A percentile compares a stretch with the other conserved stretches of the same genome.
Evolutionary conservation across 2,113 vertebrate species (phyloP).

Genomic region (Climacteris rufus): DNA sequence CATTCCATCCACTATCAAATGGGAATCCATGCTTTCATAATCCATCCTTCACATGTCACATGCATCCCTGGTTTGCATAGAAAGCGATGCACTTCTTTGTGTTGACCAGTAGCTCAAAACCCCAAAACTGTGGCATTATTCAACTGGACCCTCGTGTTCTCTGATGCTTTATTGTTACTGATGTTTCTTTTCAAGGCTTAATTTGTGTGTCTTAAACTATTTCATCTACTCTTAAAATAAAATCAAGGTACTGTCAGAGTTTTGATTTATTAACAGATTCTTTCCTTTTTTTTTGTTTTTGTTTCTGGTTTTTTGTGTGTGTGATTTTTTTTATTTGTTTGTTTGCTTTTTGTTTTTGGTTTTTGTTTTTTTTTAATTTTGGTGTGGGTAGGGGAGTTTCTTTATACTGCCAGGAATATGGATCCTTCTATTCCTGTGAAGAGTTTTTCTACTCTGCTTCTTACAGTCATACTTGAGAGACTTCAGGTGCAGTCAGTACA

Average conservation of each 20-base stretch:
- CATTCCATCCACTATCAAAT: rapidly evolving
- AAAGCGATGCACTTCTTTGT: background rate
- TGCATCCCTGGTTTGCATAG: background rate
- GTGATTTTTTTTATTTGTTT: background rate
- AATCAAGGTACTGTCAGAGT: background rate
- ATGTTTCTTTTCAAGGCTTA: background rate
- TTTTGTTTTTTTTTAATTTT: background rate
- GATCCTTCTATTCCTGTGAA: background rate
- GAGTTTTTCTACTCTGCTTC: background rate
- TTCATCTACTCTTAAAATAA: background rate
- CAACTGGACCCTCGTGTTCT: background rate
- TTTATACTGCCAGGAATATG: background rate
- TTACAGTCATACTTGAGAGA: background rate
- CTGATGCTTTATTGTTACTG: background rate
- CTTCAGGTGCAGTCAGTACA: background rate
- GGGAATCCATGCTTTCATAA: background rate
- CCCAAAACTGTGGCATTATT: rapidly evolving
- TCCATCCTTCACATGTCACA: background rate
- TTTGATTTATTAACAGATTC: background rate
- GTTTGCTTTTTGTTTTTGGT: rapidly evolving
- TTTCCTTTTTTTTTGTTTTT: rapidly evolving
- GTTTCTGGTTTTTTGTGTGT: no score
- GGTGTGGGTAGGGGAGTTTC: background rate
- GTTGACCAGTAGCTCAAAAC: background rate
- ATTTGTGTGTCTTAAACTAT: background rate